phyloP scores from a whole-genome alignment of 1,140 invertebrate species.

The Calycopis cecrops region DNA sequence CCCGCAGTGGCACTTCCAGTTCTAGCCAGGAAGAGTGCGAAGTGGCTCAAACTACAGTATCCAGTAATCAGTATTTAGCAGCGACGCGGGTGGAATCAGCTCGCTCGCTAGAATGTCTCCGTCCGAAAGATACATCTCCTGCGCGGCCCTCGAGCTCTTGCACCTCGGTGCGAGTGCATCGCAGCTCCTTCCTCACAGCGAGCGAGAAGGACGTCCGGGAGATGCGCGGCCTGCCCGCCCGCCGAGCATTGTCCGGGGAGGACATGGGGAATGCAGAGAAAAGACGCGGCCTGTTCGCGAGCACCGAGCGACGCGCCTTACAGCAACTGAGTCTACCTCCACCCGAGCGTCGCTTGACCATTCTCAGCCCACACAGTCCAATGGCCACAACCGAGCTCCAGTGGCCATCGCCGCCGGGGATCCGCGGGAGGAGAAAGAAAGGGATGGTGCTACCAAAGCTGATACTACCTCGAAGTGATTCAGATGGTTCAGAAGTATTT shows the following conservation, averaged over 20 bases:
- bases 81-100: slow-evolving; percentile 77
- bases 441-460: slow-evolving; percentile 84
- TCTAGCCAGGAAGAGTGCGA: slow-evolving; percentile 83
- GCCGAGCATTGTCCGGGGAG: slow-evolving; percentile 77
- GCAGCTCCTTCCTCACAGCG: slow-evolving; percentile 77
- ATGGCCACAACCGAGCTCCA: slow-evolving; percentile 77
- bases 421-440: slow-evolving; percentile 81
- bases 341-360: slow-evolving; percentile 80
- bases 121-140: slow-evolving; percentile 71
- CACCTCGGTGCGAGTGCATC: slow-evolving; percentile 59
- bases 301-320: slow-evolving; percentile 76
- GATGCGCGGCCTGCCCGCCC: slow-evolving; percentile 75
- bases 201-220: slow-evolving; percentile 80
- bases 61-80: slow-evolving; percentile 76
- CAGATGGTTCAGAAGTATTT: slow-evolving; percentile 78
- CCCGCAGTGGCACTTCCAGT: slow-evolving; percentile 78
- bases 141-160: slow-evolving; percentile 67
- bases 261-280: slow-evolving; percentile 78
- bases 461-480: slow-evolving; percentile 83
- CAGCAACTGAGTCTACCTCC: slow-evolving; percentile 83
- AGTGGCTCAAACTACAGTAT: slow-evolving; percentile 63
- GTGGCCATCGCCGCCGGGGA: slow-evolving; percentile 76
- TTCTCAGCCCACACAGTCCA: slow-evolving; percentile 84
- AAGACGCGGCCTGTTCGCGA: slow-evolving; percentile 79
- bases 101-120: slow-evolving; percentile 82